Conservation (phyloP, 2,797 vertebrate genomes). For the Ptychobarbus kaznakovi region DNA sequence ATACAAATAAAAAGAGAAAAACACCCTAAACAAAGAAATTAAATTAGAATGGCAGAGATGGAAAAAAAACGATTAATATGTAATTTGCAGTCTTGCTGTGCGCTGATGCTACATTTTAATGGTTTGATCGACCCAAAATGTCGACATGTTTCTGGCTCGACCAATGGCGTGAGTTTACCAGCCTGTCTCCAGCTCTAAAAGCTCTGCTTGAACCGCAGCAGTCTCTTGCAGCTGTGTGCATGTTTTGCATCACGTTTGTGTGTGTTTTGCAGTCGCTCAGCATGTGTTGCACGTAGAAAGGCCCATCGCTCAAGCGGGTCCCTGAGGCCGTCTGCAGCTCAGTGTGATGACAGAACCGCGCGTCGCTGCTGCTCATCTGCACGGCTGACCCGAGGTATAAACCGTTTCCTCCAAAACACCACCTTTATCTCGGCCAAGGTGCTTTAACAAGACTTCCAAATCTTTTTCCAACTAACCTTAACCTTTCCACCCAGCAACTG, state of each 20-base stretch:
- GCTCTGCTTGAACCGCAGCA: not conserved
- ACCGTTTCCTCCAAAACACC: constrained; percentile 12
- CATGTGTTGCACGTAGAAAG: constrained; percentile 49
- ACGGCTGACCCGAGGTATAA: constrained; percentile 59
- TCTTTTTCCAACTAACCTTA: constrained; percentile 19
- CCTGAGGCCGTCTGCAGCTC: constrained; percentile 49
- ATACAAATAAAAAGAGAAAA: not conserved
- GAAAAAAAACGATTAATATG: not conserved
- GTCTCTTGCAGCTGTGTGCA: not conserved
- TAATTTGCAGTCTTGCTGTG: not conserved
- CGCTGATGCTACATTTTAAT: not conserved
- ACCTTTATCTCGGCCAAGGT: not conserved
- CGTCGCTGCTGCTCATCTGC: constrained; percentile 53
- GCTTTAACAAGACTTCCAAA: constrained; percentile 23
- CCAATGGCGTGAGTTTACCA: not conserved
- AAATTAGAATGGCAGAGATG: not conserved
- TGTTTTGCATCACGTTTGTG: constrained; percentile 23
- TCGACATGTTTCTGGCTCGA: not conserved
- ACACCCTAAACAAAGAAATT: not conserved
- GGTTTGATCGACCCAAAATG: not conserved
- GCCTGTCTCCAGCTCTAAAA: not conserved
- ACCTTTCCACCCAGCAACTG: not conserved
- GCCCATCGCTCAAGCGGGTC: constrained; percentile 37
- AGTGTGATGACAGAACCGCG: constrained; percentile 64
- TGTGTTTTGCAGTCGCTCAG: constrained; percentile 37